Conservation (phyloP, 2,888 invertebrate species). For the Thymelicus acteon region DNA sequence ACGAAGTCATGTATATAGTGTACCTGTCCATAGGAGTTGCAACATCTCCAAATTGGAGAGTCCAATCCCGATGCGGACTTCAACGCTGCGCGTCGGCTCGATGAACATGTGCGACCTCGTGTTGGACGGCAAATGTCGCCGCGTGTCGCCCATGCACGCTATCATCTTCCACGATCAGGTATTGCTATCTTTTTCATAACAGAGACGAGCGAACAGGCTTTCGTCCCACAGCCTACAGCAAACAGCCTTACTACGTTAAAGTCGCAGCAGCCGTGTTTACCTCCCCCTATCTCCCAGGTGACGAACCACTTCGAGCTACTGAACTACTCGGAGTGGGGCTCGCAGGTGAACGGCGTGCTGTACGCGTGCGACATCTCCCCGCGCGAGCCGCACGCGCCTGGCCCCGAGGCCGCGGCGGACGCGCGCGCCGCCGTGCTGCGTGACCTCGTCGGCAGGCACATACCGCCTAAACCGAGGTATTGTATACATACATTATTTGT, state of each 20-base stretch:
- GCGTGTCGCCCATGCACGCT: conserved; percentile 90
- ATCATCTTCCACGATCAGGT: conserved; percentile 93
- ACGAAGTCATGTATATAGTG: too few relatives aligned
- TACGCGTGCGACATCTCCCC: conserved; percentile 86
- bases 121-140: conserved; percentile 71
- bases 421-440: conserved; percentile 19
- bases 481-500: background rate
- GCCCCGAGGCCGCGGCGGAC: conserved; percentile 21
- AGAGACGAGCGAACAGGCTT: too few relatives aligned
- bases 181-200: conserved; percentile 49
- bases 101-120: conserved; percentile 86
- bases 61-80: conserved; percentile 47
- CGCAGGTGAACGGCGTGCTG: conserved; percentile 93
- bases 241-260: too few relatives aligned
- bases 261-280: too few relatives aligned
- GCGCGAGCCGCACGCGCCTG: conserved; percentile 10
- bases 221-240: too few relatives aligned
- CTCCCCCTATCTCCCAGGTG: conserved; percentile 75
- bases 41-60: conserved; percentile 13
- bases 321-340: conserved; percentile 96
- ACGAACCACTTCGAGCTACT: conserved; percentile 95
- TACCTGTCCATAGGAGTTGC: background rate
- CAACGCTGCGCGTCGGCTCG: conserved; percentile 82
- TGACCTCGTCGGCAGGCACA: conserved; percentile 15
- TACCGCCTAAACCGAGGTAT: conserved; percentile 13